Conservation (phyloP, 1,140 invertebrate species). For the Megathymus violae region DNA sequence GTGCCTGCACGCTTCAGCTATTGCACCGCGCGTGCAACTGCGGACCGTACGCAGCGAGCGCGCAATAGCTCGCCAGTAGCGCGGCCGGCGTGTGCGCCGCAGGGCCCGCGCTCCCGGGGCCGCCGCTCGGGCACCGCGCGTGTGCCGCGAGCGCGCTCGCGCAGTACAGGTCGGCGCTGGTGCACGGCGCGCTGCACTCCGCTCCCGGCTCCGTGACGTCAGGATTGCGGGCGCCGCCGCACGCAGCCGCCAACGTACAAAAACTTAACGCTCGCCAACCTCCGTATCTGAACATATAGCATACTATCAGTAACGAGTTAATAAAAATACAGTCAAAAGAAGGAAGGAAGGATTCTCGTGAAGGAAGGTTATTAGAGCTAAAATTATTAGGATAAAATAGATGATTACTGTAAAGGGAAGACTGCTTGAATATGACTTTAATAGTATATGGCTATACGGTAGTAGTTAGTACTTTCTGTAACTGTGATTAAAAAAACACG, state of each 20-base stretch:
- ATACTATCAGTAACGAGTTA: no score
- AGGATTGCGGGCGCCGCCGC: slow-evolving; percentile 62
- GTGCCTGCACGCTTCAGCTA: slow-evolving; percentile 48
- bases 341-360: no score
- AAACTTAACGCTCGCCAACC: slow-evolving; percentile 69
- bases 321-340: no score
- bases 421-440: no score
- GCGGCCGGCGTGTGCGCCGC: slow-evolving; percentile 49
- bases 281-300: slow-evolving; percentile 60
- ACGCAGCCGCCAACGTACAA: slow-evolving; percentile 68
- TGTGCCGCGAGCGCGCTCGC: slow-evolving; percentile 63
- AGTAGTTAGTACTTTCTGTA: no score
- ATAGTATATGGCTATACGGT: no score
- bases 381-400: no score
- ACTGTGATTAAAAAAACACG: no score
- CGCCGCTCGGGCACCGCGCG: slow-evolving; percentile 46
- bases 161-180: slow-evolving; percentile 61
- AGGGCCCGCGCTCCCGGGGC: not conserved
- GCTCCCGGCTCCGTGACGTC: slow-evolving; percentile 47
- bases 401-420: no score
- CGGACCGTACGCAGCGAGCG: slow-evolving; percentile 57
- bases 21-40: slow-evolving; percentile 43
- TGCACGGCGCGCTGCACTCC: slow-evolving; percentile 39
- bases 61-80: slow-evolving; percentile 62
- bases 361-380: no score